These are phyloP conservation scores for Ganaspis brasiliensis DNA, from an alignment of 2,888 invertebrate species.

Conservation along the genomic window DNA sequence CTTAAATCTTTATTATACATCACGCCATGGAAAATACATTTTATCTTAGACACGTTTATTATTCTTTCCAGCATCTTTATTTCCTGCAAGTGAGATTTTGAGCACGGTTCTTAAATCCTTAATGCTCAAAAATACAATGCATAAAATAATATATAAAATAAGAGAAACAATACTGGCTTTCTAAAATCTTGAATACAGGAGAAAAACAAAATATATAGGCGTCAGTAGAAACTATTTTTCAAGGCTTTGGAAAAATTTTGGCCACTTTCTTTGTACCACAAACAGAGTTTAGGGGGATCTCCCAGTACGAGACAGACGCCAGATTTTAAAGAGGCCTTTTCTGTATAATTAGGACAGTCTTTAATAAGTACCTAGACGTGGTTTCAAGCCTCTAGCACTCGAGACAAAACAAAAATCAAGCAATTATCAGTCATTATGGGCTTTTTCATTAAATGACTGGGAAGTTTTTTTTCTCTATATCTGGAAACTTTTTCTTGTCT, in stretches of 20 bases:
- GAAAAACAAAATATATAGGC: background rate
- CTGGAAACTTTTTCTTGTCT: background rate
- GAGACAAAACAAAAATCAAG: slow-evolving; percentile 73
- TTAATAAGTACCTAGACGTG: slow-evolving; percentile 60
- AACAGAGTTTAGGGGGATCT: slow-evolving; percentile 62
- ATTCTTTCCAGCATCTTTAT: background rate
- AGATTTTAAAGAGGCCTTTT: slow-evolving; percentile 31
- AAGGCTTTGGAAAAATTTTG: slow-evolving; percentile 1
- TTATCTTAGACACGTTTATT: slow-evolving; percentile 1
- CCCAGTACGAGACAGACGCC: slow-evolving; percentile 45
- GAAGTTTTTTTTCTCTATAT: slow-evolving; percentile 11
- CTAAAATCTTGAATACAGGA: no score
- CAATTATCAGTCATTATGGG: slow-evolving; percentile 72
- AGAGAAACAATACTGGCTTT: no score
- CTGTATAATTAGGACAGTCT: slow-evolving; percentile 52
- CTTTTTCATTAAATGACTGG: slow-evolving; percentile 64
- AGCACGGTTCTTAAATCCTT: no score
- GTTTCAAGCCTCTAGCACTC: slow-evolving; percentile 49
- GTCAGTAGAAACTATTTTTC: slow-evolving; percentile 17
- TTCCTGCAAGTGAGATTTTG: no score
- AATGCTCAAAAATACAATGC: no score
- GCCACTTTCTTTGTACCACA: no score
- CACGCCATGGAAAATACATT: background rate
- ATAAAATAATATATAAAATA: no score
- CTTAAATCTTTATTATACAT: slow-evolving; percentile 25